Percentiles rank a stretch among this genome's conserved stretches.
These are phyloP conservation scores for Rhynchomys soricoides DNA, from an alignment of 2,113 vertebrate genomes.

Conservation along the genomic window DNA sequence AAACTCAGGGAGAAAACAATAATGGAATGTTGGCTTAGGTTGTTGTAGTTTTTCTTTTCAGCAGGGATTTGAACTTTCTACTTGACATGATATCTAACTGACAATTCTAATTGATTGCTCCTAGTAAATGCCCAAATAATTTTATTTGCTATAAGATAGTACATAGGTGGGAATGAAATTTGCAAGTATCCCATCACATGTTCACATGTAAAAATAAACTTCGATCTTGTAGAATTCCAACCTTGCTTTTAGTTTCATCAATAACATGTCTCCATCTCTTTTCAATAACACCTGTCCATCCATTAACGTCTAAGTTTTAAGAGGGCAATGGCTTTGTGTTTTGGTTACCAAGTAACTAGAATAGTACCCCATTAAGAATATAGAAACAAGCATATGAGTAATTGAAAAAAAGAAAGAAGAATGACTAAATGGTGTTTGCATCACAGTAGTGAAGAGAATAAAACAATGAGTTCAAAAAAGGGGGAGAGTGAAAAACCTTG, in stretches of 20 bases:
- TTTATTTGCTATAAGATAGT: not conserved
- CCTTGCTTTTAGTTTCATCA: slow-evolving; percentile 38
- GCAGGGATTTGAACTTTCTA: not conserved
- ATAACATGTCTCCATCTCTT: not conserved
- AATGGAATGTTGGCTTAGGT: not conserved
- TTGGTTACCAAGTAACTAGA: not conserved
- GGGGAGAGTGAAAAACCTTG: slow-evolving; percentile 1
- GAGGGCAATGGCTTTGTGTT: not conserved
- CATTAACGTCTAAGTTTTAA: not conserved
- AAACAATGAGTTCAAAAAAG: slow-evolving; percentile 25
- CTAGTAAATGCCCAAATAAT: not conserved
- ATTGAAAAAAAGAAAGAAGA: not conserved
- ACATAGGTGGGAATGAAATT: not conserved
- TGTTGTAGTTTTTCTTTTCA: not conserved
- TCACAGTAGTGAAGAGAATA: not conserved
- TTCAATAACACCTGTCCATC: not conserved
- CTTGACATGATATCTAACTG: not conserved
- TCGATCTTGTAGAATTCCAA: not conserved
- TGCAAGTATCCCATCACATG: not conserved
- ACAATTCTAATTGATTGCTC: not conserved
- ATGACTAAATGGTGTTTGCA: not conserved
- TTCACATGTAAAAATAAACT: not conserved
- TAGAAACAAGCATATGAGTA: not conserved
- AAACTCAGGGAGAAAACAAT: not conserved
- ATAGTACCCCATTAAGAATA: not conserved